Percentiles rank a stretch among this genome's conserved stretches.
phyloP scores from a whole-genome alignment of 2,113 vertebrate genomes.

The Petromus typicus region DNA sequence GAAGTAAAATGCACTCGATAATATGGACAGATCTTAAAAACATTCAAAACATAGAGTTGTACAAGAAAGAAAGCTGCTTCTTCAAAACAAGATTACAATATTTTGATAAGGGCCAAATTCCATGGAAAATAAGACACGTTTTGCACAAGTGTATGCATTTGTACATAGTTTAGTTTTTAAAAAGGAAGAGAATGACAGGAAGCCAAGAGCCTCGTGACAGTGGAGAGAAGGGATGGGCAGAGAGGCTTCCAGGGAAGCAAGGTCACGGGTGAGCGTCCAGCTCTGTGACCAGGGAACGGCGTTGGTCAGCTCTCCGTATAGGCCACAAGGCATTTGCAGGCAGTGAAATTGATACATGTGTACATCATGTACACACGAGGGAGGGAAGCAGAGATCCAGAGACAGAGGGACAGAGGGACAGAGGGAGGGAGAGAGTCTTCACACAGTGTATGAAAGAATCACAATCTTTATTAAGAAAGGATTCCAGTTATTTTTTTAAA shows the following conservation, averaged over 20 bases:
- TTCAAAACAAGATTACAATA: neutral
- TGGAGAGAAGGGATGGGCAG: no score
- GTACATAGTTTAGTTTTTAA: neutral
- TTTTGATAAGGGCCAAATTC: neutral
- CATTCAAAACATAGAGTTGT: neutral
- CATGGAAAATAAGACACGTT: neutral
- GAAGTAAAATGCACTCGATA: neutral
- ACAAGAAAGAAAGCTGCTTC: neutral
- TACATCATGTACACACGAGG: neutral
- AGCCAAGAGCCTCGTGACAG: neutral
- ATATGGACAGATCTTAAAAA: neutral
- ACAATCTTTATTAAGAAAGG: neutral
- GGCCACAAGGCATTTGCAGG: neutral
- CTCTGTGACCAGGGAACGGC: neutral
- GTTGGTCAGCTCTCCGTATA: neutral
- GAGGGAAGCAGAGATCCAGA: neutral
- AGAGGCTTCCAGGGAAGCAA: accelerated
- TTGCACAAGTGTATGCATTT: accelerated
- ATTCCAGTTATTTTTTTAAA: neutral
- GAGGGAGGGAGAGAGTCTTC: neutral
- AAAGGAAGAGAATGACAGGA: neutral
- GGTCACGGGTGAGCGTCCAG: no score
- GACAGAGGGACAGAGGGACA: no score
- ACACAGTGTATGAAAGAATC: neutral
- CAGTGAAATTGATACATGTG: neutral